Base-by-base conservation (phyloP, 2,888 invertebrate genomes). In the Phalera bucephala region DNA sequence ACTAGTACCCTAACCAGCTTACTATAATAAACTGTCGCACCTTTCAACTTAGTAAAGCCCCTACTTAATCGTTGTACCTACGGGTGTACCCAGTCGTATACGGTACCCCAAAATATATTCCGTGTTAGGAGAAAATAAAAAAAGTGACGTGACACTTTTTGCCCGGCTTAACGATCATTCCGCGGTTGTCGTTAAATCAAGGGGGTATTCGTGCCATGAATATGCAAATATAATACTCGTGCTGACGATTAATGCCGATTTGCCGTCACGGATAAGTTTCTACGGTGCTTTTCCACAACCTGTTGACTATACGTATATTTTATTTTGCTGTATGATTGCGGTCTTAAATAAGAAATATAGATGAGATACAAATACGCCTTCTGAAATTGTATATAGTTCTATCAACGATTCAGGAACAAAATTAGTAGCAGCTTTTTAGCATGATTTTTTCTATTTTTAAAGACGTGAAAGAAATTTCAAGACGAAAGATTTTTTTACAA, bases 211-310 rank as follows among this genome's bases (percentile, higher is more conserved):
- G 64, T 69, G 70, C 64, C 68, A 75, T 79, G 79, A 80, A 80
- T 80, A 80, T 81, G 80, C 77, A 80, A 75, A 80, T 75, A 66
- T 56, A 54, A 65, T 66, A 72, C 70, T 72, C 62, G 64, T 64
- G 64, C 55, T 60, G 64, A 63, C 72, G 69, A 76, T 74, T 71
- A 72, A 71, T 70, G 63, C 49, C 62, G 65, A 74, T 77, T 70
- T 70, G 59, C 66, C 56, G 53, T 55, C 55, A 48, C 60, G 61
- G 67, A 62, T 67, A 70, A 50, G 46, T 44, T 60, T 63, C 46
- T 41, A 52, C 57, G 52, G 40, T 46, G 53, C 43, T 55, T 59
- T 61, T 61, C 52, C 53, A 53, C 49, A 52, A 71, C 70, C 66
- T 72, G 72, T 72, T 71, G 66, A 65, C 63, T 49, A 34, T 33